Base-by-base conservation (phyloP, 2,797 vertebrate species). In the Acipenser ruthenus region DNA sequence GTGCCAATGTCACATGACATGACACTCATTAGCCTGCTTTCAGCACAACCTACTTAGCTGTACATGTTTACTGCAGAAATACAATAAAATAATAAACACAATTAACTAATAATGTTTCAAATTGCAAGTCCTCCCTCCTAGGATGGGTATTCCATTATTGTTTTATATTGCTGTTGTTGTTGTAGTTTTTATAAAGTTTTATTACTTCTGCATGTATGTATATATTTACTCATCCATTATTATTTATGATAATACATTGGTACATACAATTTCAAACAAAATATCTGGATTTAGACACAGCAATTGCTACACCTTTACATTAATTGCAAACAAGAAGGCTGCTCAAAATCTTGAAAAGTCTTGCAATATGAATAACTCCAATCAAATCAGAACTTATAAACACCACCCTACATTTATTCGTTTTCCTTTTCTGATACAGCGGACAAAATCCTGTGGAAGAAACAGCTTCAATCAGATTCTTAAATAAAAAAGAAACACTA, bases 11-110 rank as follows among this genome's bases (percentile, higher is more conserved):
- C 88, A 88, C 88, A 89, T 88, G 87, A 92, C 89, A 90, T 91
- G 87, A 90, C 87, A 87, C 88, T 91, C 88, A 89, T 93, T 92
- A 90, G 87, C 84, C 87, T 78, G 83, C 85, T 86, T 89, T 89
- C 9, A 62, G 90, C 90, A 55, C n/a, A 55, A 7, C 9, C 3
- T 55, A 55, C 86, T 88, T 87, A 87, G 85, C 87, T 87, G 87
- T 88, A 86, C 86, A 83, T 85, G 87, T 86, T 88, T 78, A 83
- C 77, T 78, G 75, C 77, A 80, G 79, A 48, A 23, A 37, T 23
- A 18, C 9, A 55, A 55, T 55, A 55, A 62, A 62, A 47, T 62
- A 62, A 55, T 89, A 88, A 88, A 87, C 86, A 85, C 82, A 86
- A 86, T 75, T 85, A 74, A 63, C 77, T 84, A 82, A 37, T 84